A percentile compares a stretch with the other conserved stretches of the same genome.
phyloP scores from a whole-genome alignment of 1,140 invertebrate species.

The Metopolophium dirhodum region DNA sequence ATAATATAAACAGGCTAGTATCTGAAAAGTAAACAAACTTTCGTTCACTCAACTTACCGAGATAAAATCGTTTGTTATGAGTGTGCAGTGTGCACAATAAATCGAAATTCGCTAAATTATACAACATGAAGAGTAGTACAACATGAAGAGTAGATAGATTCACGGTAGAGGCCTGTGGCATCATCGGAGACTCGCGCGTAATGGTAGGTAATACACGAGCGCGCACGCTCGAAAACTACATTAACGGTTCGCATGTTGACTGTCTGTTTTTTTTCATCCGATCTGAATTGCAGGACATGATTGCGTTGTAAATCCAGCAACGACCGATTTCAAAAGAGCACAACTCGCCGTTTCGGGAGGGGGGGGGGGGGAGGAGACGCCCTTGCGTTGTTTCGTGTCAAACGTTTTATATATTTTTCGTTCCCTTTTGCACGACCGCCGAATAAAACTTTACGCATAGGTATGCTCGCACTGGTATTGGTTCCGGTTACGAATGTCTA shows the following conservation, averaged over 20 bases:
- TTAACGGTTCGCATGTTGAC: background rate
- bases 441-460: background rate
- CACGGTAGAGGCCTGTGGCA: background rate
- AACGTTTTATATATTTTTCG: background rate
- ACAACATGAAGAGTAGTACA: background rate
- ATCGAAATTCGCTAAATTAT: background rate
- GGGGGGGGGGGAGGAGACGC: too few relatives aligned
- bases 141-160: background rate
- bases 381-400: background rate
- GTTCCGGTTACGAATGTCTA: too few relatives aligned
- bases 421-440: background rate
- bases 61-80: background rate
- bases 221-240: background rate
- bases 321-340: background rate
- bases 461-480: background rate
- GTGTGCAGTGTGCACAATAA: background rate
- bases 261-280: background rate
- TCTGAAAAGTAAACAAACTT: slow-evolving; percentile 1
- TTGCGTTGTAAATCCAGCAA: background rate
- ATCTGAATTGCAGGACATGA: background rate
- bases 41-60: background rate
- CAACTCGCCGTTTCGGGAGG: background rate
- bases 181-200: background rate
- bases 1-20: background rate
- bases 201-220: background rate